Evolutionary conservation across 37 sponge, comb jelly and placozoan species (phyloP).

Genomic region (Petrosia ficiformis): DNA sequence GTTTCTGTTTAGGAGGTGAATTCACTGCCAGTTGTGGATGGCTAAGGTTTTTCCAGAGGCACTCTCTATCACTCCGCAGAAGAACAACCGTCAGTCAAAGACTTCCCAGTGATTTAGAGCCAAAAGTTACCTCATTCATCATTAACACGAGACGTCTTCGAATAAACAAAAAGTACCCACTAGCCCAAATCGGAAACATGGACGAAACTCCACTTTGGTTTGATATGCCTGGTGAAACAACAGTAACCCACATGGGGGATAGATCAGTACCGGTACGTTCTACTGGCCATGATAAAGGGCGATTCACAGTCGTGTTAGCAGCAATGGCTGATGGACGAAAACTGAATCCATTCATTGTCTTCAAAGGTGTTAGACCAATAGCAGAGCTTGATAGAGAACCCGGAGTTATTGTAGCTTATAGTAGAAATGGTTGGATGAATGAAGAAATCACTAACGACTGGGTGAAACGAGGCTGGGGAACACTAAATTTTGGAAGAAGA

Average conservation of each 20-base stretch:
- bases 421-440: constrained; percentile 59
- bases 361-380: constrained; percentile 49
- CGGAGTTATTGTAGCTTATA: constrained; percentile 34
- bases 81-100: constrained; percentile 49
- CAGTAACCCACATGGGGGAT: constrained; percentile 37
- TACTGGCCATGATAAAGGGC: constrained; percentile 61
- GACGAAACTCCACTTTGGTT: constrained; percentile 64
- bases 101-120: constrained; percentile 27
- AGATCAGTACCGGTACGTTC: constrained; percentile 44
- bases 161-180: not conserved
- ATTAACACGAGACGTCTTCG: constrained; percentile 10
- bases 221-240: constrained; percentile 66
- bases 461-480: constrained; percentile 43
- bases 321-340: constrained; percentile 61
- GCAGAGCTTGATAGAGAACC: constrained; percentile 7
- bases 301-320: constrained; percentile 53
- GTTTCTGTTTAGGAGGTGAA: no score
- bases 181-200: not conserved
- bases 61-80: constrained; percentile 27
- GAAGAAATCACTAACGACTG: constrained; percentile 49
- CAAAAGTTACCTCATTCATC: constrained; percentile 35
- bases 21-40: no score
- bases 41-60: constrained; percentile 36
- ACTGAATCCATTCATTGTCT: constrained; percentile 49
- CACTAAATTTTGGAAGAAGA: constrained; percentile 31